A percentile compares a stretch with the other conserved stretches of the same genome.
These are phyloP conservation scores for Oxyruncus cristatus DNA, from an alignment of 2,113 vertebrate species.

Conservation along the genomic window DNA sequence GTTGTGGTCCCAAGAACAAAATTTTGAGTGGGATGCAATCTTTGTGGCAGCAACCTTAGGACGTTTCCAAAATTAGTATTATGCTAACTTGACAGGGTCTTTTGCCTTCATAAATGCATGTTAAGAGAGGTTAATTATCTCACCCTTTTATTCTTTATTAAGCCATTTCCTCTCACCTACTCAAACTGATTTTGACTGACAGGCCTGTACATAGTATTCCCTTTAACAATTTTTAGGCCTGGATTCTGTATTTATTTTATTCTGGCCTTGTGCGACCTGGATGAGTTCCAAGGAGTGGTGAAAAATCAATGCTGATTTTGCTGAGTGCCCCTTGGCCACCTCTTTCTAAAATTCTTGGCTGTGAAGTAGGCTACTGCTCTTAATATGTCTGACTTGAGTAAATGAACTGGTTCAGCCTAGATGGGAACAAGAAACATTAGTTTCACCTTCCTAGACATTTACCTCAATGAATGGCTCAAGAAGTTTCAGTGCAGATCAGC, in stretches of 20 bases:
- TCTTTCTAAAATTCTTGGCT: conserved; percentile 24
- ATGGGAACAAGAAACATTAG: neutral
- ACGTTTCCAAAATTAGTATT: conserved; percentile 1
- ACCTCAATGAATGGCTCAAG: neutral
- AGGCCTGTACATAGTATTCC: neutral
- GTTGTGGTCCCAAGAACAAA: neutral
- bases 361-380: neutral
- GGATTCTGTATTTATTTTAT: neutral
- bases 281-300: neutral
- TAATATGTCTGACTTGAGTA: neutral
- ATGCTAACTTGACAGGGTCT: neutral
- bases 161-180: conserved; percentile 6
- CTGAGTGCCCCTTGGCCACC: neutral
- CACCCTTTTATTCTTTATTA: neutral
- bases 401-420: conserved; percentile 27
- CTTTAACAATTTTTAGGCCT: neutral
- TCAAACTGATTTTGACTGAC: neutral
- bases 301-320: conserved; percentile 51
- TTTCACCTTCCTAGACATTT: conserved; percentile 2
- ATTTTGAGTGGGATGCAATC: neutral
- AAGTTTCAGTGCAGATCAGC: neutral
- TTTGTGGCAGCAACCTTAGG: neutral
- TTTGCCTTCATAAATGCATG: neutral
- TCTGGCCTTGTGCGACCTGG: neutral
- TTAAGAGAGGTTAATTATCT: conserved; percentile 35